Conservation (phyloP, 2,113 vertebrate genomes). For the Burhinus bistriatus region DNA sequence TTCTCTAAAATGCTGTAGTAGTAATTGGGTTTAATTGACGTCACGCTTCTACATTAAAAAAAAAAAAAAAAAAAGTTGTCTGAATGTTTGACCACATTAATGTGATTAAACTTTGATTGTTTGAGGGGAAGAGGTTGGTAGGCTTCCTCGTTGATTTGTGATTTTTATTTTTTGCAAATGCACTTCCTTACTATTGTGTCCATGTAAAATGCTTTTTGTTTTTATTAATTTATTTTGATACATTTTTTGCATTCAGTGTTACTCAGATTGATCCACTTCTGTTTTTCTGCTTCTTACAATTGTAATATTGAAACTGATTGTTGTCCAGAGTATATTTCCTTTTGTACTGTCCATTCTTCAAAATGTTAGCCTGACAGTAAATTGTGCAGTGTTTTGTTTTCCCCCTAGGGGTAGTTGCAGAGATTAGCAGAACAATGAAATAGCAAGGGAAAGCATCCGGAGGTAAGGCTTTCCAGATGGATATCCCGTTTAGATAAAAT, state of each 20-base stretch:
- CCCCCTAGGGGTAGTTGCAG: not conserved
- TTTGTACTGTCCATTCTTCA: not conserved
- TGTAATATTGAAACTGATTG: not conserved
- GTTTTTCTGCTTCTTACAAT: not conserved
- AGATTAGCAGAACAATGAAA: constrained; percentile 20
- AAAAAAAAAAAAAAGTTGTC: not conserved
- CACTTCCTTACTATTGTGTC: not conserved
- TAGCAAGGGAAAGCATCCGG: constrained; percentile 43
- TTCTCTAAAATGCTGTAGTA: not conserved
- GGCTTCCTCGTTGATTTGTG: not conserved
- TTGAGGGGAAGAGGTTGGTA: not conserved
- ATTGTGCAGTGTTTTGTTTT: not conserved
- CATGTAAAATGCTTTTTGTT: not conserved
- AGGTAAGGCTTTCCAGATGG: constrained; percentile 51
- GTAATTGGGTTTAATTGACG: not conserved
- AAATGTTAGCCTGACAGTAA: not conserved
- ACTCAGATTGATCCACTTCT: not conserved
- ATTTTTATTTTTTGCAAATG: not conserved
- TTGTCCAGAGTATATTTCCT: not conserved
- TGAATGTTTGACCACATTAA: not conserved
- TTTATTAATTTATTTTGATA: not conserved
- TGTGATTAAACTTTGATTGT: not conserved
- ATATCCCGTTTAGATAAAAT: constrained; percentile 10
- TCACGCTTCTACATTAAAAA: not conserved
- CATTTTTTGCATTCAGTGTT: not conserved